phyloP scores from a whole-genome alignment of 2,888 invertebrate genomes.

The Melanargia galathea region DNA sequence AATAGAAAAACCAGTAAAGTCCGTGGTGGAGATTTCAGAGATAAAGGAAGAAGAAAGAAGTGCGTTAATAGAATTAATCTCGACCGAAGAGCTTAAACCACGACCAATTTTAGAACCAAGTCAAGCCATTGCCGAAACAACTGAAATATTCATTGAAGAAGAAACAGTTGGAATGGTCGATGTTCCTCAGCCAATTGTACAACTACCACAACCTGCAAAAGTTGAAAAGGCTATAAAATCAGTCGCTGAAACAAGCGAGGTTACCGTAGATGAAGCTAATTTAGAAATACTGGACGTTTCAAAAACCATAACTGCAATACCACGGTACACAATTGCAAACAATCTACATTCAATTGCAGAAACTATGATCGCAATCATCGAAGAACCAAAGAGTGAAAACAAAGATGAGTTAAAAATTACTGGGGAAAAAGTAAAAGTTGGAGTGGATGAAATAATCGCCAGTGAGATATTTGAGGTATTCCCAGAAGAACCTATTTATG shows the following conservation, averaged over 20 bases:
- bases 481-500: constrained; percentile 17
- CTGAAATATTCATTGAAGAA: constrained; percentile 45
- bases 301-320: constrained; percentile 19
- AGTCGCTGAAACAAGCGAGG: constrained; percentile 43
- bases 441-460: constrained; percentile 32
- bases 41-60: constrained; percentile 42
- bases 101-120: constrained; percentile 43
- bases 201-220: constrained; percentile 13
- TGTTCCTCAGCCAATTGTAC: constrained; percentile 39
- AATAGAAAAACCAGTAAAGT: constrained; percentile 31
- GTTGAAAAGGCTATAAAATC: constrained; percentile 41
- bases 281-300: constrained; percentile 30
- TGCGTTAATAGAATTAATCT: constrained; percentile 40
- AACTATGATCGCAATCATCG: constrained; percentile 4
- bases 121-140: constrained; percentile 44
- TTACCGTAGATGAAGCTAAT: constrained; percentile 36
- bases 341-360: constrained; percentile 24
- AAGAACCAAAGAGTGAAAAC: constrained; percentile 6
- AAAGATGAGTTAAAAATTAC: constrained; percentile 5
- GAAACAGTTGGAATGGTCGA: constrained; percentile 44
- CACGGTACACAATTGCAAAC: constrained; percentile 12
- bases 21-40: constrained; percentile 37
- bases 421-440: constrained; percentile 27
- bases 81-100: constrained; percentile 40
- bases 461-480: constrained; percentile 28